Conservation (phyloP, 2,888 invertebrate genomes). For the Leucania comma region DNA sequence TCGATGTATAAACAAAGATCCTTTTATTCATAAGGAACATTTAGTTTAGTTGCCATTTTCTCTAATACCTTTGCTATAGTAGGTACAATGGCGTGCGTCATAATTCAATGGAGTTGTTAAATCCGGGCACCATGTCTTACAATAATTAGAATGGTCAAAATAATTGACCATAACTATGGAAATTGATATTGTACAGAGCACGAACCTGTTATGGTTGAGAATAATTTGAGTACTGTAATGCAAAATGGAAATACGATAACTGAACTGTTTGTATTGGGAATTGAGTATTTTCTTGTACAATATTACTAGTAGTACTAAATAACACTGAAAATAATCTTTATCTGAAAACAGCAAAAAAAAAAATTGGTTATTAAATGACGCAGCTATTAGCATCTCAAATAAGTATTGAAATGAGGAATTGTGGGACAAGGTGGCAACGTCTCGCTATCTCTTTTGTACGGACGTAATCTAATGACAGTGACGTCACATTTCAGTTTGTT, state of each 20-base stretch:
- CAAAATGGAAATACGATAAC: conserved; percentile 34
- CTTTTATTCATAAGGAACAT: conserved; percentile 49
- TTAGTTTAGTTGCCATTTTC: conserved; percentile 42
- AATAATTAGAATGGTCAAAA: conserved; percentile 60
- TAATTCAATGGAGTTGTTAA: conserved; percentile 56
- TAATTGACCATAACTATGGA: conserved; percentile 53
- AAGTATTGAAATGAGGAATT: too few relatives aligned
- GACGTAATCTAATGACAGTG: too few relatives aligned
- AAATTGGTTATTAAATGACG: too few relatives aligned
- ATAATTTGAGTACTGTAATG: conserved; percentile 42
- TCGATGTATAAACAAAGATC: conserved; percentile 56
- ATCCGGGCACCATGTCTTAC: conserved; percentile 51
- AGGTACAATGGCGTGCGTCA: conserved; percentile 44
- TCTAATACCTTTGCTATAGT: conserved; percentile 16
- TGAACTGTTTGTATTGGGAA: conserved; percentile 22
- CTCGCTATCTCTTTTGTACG: too few relatives aligned
- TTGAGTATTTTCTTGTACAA: not conserved
- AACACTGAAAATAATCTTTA: too few relatives aligned
- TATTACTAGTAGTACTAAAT: too few relatives aligned
- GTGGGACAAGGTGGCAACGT: too few relatives aligned
- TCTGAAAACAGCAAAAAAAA: too few relatives aligned
- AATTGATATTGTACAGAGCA: conserved; percentile 50
- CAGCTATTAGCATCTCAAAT: too few relatives aligned
- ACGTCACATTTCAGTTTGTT: too few relatives aligned
- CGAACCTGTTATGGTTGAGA: conserved; percentile 40